A percentile compares a stretch with the other conserved stretches of the same genome.
Evolutionary conservation across 2,797 vertebrate species (phyloP).

Genomic region (Meda fulgida): DNA sequence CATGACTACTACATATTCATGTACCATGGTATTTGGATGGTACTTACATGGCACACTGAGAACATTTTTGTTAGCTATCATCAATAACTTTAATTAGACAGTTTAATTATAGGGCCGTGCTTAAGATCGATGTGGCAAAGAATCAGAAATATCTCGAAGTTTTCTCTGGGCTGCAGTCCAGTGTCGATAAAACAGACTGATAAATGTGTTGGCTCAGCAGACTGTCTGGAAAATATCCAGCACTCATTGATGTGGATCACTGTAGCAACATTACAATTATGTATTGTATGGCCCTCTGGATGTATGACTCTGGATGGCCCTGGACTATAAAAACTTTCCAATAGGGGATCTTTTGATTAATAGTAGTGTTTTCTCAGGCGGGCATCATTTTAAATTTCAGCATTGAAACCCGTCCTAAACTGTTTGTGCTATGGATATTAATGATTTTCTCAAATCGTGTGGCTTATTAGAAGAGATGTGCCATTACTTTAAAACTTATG

Average conservation of each 20-base stretch:
- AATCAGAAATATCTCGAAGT: background rate
- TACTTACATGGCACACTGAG: background rate
- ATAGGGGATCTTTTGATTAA: background rate
- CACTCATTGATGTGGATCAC: background rate
- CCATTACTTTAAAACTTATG: background rate
- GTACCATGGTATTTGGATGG: background rate
- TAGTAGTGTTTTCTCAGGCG: background rate
- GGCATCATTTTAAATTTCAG: background rate
- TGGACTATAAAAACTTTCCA: background rate
- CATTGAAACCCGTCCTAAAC: background rate
- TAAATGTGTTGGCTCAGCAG: constrained; percentile 16
- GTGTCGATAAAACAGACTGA: constrained; percentile 1
- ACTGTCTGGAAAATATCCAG: constrained; percentile 12
- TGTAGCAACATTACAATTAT: background rate
- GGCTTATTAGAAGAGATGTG: background rate
- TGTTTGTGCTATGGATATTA: background rate
- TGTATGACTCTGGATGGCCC: background rate
- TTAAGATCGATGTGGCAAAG: background rate
- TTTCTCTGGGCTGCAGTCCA: background rate
- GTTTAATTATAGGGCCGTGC: background rate
- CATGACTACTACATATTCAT: background rate
- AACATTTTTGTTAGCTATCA: background rate
- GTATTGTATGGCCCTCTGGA: too few relatives aligned
- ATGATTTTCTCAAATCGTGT: background rate
- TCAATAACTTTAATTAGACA: background rate